phyloP scores from a whole-genome alignment of 2,888 invertebrate genomes.

The Trisateles emortualis region DNA sequence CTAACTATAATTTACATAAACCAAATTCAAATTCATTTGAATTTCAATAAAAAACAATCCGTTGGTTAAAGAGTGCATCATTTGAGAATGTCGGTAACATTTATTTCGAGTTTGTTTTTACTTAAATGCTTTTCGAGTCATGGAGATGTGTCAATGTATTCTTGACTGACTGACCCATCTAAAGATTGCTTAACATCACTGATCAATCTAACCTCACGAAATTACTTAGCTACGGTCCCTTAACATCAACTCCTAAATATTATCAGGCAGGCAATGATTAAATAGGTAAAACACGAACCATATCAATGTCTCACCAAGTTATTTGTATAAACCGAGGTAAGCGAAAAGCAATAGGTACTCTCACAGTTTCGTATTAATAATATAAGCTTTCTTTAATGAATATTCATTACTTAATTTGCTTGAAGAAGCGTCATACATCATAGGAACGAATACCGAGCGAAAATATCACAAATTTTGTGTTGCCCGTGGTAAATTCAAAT shows the following conservation, averaged over 20 bases:
- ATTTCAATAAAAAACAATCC: no score
- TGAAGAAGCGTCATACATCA: conserved; percentile 78
- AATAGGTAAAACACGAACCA: conserved; percentile 37
- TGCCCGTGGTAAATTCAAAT: conserved; percentile 53
- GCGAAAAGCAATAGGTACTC: conserved; percentile 60
- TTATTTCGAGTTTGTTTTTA: no score
- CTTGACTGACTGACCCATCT: no score
- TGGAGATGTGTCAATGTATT: no score
- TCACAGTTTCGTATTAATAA: conserved; percentile 57
- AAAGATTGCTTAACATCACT: no score
- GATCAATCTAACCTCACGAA: no score
- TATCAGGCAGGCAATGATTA: conserved; percentile 8
- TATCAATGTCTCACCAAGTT: conserved; percentile 47
- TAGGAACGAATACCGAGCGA: conserved; percentile 58
- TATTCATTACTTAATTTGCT: conserved; percentile 78
- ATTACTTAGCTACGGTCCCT: no score
- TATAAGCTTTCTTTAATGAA: conserved; percentile 71
- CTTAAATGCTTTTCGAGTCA: no score
- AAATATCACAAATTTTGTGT: conserved; percentile 59
- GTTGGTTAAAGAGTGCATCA: no score
- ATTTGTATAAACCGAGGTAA: conserved; percentile 56
- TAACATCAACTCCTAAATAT: no score
- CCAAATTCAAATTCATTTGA: neutral
- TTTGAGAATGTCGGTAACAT: no score
- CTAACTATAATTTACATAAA: no score